Evolutionary conservation across 2,113 vertebrate species (phyloP).

Genomic region (Nesogale talazaci): DNA sequence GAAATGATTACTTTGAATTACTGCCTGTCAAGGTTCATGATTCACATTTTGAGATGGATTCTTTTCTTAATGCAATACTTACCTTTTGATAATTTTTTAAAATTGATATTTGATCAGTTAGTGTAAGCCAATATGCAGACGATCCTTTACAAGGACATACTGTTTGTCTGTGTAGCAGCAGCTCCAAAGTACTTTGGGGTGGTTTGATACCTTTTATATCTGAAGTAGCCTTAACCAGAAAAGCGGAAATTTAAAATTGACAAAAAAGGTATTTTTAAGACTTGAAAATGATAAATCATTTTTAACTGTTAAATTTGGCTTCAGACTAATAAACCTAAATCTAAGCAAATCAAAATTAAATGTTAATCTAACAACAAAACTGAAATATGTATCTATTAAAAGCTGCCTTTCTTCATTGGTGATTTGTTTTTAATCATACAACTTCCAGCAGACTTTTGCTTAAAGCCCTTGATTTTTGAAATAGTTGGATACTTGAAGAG

Average conservation of each 20-base stretch:
- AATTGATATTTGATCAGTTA: conserved; percentile 78
- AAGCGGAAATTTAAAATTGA: conserved; percentile 76
- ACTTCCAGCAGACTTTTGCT: conserved; percentile 66
- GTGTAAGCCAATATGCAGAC: conserved; percentile 75
- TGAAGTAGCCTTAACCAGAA: conserved; percentile 82
- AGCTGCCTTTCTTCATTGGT: conserved; percentile 61
- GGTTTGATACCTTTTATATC: conserved; percentile 85
- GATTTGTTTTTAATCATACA: conserved; percentile 79
- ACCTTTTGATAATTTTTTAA: conserved; percentile 86
- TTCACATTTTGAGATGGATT: conserved; percentile 84
- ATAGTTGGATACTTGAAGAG: conserved; percentile 58
- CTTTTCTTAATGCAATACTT: conserved; percentile 85
- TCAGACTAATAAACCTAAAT: conserved; percentile 71
- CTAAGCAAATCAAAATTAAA: conserved; percentile 72
- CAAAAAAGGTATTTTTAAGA: conserved; percentile 81
- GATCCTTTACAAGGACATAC: conserved; percentile 78
- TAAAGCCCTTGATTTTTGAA: conserved; percentile 70
- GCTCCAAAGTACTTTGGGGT: conserved; percentile 80
- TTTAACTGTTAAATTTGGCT: conserved; percentile 79
- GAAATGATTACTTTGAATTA: conserved; percentile 80
- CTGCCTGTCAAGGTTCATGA: conserved; percentile 82
- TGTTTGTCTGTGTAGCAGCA: conserved; percentile 78
- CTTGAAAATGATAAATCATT: conserved; percentile 78
- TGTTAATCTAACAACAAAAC: conserved; percentile 59
- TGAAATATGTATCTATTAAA: conserved; percentile 68